Base-by-base conservation (phyloP, 2,888 invertebrate species). In the Oscheius sp. region DNA sequence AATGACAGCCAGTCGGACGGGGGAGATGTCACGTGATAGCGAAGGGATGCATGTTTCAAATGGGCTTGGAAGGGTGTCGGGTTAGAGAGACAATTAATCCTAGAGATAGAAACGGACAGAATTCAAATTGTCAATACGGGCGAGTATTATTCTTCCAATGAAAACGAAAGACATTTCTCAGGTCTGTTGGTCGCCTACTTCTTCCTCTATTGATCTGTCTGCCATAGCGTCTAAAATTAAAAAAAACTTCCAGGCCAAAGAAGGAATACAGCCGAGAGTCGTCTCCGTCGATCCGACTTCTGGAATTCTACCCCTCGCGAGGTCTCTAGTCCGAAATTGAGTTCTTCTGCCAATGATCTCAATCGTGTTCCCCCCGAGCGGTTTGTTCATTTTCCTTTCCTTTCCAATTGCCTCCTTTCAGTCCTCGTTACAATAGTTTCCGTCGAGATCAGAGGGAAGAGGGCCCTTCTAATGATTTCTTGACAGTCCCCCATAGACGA, bases 341-440 rank as follows among this genome's bases (percentile, higher is more conserved):
- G 59, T 44, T 41, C 28, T 24, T 59, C 59, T 5, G 59, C 41
- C 26, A 41, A 44, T 26, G 59, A 59, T 8, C 26, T 59, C 41
- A 41, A 44, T 28, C 41, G 44, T 30, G 26, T 22, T 17, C 44
- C 59, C 2, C 14, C 41, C 9, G 59, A 59, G 30, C 9, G 59
- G 59, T 59, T 28, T n/a, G 41, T 24, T 24, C 14, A 32, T 28
- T 8, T 30, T 54, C 8, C 14, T 5, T 32, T 2, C 20, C 36
- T 17, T 6, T 36, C 14, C 33, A 32, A 36, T 5, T 14, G 22
- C n/a, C 17, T 36, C 14, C 1, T 8, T 67, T 49, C 22, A 67
- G 67, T 26, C 67, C 67, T 26, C 67, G 67, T 12, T 67, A 67
- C 28, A 41, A 67, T 20, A 67, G 67, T 33, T 67, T 59, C 26